Conservation (phyloP, 1,140 invertebrate species). For the Sinella curviseta region DNA sequence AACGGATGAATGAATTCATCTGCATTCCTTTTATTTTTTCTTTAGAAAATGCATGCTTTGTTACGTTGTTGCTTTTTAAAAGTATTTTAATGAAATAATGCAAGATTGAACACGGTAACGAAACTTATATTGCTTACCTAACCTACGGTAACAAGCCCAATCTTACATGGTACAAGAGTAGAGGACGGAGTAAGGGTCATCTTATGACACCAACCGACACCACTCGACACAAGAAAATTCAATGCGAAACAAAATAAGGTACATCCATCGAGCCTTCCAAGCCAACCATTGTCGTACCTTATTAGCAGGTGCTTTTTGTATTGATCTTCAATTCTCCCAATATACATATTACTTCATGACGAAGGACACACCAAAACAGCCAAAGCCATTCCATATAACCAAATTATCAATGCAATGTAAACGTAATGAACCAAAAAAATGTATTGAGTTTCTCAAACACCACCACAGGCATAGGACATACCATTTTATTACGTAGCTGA, state of each 20-base stretch:
- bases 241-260: background rate
- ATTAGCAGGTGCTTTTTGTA: slow-evolving; percentile 1
- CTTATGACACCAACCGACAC: background rate
- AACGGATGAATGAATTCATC: background rate
- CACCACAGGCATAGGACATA: background rate
- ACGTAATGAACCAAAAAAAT: background rate
- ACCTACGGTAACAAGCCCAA: too few relatives aligned
- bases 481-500: too few relatives aligned
- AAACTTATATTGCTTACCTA: too few relatives aligned
- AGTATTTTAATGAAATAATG: background rate
- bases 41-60: background rate
- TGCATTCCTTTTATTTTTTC: background rate
- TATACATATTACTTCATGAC: too few relatives aligned
- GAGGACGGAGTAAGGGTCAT: background rate
- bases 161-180: too few relatives aligned
- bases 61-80: too few relatives aligned
- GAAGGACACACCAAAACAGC: background rate
- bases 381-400: background rate
- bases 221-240: too few relatives aligned
- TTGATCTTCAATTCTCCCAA: background rate
- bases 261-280: background rate
- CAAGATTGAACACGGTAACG: too few relatives aligned
- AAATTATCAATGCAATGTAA: too few relatives aligned
- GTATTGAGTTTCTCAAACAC: background rate
- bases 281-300: background rate